These are phyloP conservation scores for Alitta virens DNA, from an alignment of 2,888 invertebrate genomes.

Conservation along the genomic window DNA sequence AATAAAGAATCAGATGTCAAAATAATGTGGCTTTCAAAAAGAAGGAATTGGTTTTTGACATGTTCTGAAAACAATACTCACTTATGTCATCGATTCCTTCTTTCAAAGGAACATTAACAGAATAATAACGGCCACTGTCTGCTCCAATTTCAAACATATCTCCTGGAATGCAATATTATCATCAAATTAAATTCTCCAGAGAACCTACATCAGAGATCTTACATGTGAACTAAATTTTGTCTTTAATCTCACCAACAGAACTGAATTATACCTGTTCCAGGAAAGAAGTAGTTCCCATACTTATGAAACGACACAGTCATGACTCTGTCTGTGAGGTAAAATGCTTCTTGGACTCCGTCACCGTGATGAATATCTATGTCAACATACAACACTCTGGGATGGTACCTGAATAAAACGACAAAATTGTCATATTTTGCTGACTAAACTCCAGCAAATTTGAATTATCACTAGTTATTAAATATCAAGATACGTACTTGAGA, in stretches of 20 bases:
- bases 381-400: conserved; percentile 92
- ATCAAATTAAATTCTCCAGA: too few species aligned
- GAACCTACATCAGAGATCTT: too few species aligned
- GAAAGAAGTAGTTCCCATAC: conserved; percentile 96
- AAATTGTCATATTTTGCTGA: not conserved
- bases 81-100: conserved; percentile 91
- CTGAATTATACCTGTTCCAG: conserved; percentile 73
- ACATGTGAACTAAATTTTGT: too few species aligned
- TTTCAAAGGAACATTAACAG: conserved; percentile 95
- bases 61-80: conserved; percentile 32
- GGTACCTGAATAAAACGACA: conserved; percentile 67
- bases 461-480: too few species aligned
- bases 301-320: conserved; percentile 99
- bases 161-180: too few species aligned
- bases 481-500: conserved; percentile 62
- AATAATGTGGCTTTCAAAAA: too few species aligned
- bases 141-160: conserved; percentile 98
- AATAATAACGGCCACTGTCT: conserved; percentile 92
- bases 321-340: conserved; percentile 93
- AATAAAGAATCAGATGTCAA: too few species aligned
- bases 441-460: too few species aligned
- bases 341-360: conserved; percentile 86
- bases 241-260: too few species aligned
- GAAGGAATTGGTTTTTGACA: too few species aligned
- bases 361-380: conserved; percentile 97